Percentiles rank a stretch among this genome's conserved stretches.
Evolutionary conservation across 2,888 invertebrate genomes (phyloP).

Genomic region (Stictocephala bisonia): DNA sequence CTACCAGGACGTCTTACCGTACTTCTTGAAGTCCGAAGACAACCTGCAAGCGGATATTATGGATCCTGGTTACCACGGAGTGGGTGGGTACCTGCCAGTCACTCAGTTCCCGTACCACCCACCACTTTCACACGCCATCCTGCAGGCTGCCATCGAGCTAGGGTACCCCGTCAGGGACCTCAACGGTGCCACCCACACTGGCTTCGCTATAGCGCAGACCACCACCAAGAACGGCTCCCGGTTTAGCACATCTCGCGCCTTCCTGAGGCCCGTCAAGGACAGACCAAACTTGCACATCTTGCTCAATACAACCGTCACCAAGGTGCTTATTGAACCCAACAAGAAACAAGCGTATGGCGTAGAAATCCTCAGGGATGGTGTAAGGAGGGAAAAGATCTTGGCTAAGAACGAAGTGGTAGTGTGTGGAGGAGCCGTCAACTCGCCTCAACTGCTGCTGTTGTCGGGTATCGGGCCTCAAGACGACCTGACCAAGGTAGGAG

Average conservation of each 20-base stretch:
- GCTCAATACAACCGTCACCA: slow-evolving; percentile 83
- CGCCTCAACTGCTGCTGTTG: slow-evolving; percentile 91
- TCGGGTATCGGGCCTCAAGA: slow-evolving; percentile 88
- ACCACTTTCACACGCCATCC: slow-evolving; percentile 80
- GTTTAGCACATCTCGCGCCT: slow-evolving; percentile 83
- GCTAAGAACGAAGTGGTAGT: slow-evolving; percentile 76
- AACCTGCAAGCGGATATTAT: slow-evolving; percentile 77
- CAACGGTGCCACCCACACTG: slow-evolving; percentile 83
- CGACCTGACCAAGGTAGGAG: slow-evolving; percentile 72
- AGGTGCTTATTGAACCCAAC: slow-evolving; percentile 75
- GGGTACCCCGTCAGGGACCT: slow-evolving; percentile 82
- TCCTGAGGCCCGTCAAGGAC: slow-evolving; percentile 80
- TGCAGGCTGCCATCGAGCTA: slow-evolving; percentile 69
- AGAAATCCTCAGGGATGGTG: slow-evolving; percentile 56
- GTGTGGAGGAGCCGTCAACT: slow-evolving; percentile 87
- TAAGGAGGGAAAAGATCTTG: slow-evolving; percentile 64
- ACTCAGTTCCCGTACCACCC: slow-evolving; percentile 89
- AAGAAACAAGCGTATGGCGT: slow-evolving; percentile 77
- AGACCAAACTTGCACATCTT: slow-evolving; percentile 85
- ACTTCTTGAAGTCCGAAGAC: slow-evolving; percentile 88
- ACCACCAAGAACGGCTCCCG: slow-evolving; percentile 88
- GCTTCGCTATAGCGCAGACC: slow-evolving; percentile 90
- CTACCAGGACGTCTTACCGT: slow-evolving; percentile 89
- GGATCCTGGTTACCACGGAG: slow-evolving; percentile 81
- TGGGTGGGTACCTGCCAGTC: slow-evolving; percentile 82